Conservation (phyloP, 2,113 vertebrate species). For the Etheostoma cragini region DNA sequence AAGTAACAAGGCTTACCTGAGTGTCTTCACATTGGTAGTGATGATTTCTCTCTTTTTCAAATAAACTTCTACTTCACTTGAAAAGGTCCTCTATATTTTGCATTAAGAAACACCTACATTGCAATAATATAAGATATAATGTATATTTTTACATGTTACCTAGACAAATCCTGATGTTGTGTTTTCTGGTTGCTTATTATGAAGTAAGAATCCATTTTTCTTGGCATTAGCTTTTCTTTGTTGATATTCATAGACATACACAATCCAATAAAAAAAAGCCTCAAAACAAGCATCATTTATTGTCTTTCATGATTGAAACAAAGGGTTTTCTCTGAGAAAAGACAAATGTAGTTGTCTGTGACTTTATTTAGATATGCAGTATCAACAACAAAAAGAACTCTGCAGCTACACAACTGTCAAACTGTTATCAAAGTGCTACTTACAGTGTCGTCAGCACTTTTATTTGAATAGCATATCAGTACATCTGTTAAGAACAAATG, state of each 20-base stretch:
- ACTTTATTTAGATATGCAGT: conserved; percentile 74
- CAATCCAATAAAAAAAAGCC: conserved; percentile 12
- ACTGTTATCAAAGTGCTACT: conserved; percentile 72
- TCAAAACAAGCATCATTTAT: conserved; percentile 44
- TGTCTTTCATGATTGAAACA: conserved; percentile 50
- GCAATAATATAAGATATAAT: background rate
- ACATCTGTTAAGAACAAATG: conserved; percentile 56
- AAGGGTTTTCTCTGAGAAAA: conserved; percentile 26
- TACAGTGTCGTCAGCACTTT: conserved; percentile 51
- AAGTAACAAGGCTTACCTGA: background rate
- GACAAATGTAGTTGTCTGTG: conserved; percentile 52
- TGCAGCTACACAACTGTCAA: conserved; percentile 57
- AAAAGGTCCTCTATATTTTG: background rate
- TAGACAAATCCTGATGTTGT: background rate
- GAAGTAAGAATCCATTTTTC: background rate
- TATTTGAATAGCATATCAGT: conserved; percentile 40
- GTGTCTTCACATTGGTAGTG: background rate
- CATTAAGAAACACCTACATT: background rate
- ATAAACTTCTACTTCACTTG: too few species aligned
- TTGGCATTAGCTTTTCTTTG: conserved; percentile 19
- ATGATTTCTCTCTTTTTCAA: background rate
- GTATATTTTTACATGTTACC: background rate
- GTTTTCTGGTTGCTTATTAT: background rate
- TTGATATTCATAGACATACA: conserved; percentile 31
- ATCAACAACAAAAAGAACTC: conserved; percentile 53